A percentile compares a stretch with the other conserved stretches of the same genome.
Conservation (phyloP, 2,113 vertebrate species). For the Phyllostomus hastatus region DNA sequence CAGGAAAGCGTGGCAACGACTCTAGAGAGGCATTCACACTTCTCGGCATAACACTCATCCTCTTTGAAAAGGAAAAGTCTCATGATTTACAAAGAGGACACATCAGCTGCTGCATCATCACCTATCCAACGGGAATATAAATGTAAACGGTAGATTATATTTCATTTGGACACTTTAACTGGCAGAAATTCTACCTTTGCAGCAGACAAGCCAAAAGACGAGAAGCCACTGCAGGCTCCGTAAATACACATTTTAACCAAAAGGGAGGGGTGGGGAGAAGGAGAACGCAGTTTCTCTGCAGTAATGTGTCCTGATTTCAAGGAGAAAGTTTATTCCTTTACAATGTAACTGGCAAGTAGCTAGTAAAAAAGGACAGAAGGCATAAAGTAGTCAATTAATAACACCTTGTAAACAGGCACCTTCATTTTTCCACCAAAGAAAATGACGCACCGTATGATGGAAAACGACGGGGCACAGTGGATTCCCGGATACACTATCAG, state of each 20-base stretch:
- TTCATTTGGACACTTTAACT: constrained; percentile 38
- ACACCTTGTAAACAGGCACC: not conserved
- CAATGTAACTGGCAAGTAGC: not conserved
- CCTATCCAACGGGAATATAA: not conserved
- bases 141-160: not conserved
- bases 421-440: not conserved
- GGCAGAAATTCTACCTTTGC: constrained; percentile 43
- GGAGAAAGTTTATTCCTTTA: not conserved
- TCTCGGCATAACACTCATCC: not conserved
- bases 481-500: not conserved
- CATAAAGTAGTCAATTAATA: not conserved
- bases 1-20: not conserved
- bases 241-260: constrained; percentile 23
- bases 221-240: not conserved
- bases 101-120: not conserved
- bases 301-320: not conserved
- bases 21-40: not conserved
- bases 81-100: not conserved
- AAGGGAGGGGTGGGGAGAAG: not conserved
- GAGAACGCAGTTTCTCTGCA: not conserved
- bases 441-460: not conserved
- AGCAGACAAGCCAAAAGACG: not conserved
- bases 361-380: not conserved
- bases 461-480: not conserved
- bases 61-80: constrained; percentile 11